phyloP scores from a whole-genome alignment of 2,888 invertebrate species.

The Tetanocera ferruginea region DNA sequence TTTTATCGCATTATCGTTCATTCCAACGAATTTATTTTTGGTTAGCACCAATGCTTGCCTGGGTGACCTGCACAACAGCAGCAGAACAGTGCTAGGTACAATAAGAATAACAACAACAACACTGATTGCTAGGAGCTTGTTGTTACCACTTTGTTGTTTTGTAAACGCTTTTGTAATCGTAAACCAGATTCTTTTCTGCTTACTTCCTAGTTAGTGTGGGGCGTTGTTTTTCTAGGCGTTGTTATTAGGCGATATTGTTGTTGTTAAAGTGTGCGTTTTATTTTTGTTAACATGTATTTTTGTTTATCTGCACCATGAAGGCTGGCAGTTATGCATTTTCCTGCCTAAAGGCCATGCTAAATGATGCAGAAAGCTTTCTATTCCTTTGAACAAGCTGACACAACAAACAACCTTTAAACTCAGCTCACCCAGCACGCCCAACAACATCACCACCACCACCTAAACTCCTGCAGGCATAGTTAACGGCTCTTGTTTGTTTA shows the following conservation, averaged over 20 bases:
- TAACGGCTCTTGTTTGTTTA: constrained; percentile 24
- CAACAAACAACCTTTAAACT: no score
- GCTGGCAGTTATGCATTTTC: background rate
- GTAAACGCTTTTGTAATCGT: background rate
- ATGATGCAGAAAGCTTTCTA: background rate
- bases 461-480: background rate
- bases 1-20: background rate
- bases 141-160: background rate
- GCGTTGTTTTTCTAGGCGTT: background rate
- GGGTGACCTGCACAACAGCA: background rate
- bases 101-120: no score
- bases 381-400: no score
- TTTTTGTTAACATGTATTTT: background rate
- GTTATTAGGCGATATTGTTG: no score
- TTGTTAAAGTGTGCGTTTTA: no score
- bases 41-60: background rate
- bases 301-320: background rate
- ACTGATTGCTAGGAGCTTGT: background rate
- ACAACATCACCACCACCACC: background rate
- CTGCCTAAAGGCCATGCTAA: background rate
- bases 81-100: no score
- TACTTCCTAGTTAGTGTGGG: background rate
- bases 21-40: background rate
- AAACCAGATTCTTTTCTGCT: background rate
- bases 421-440: background rate